Percentiles rank a stretch among this genome's conserved stretches.
phyloP scores from a whole-genome alignment of 2,888 invertebrate genomes.

The Drosophila siamana region DNA sequence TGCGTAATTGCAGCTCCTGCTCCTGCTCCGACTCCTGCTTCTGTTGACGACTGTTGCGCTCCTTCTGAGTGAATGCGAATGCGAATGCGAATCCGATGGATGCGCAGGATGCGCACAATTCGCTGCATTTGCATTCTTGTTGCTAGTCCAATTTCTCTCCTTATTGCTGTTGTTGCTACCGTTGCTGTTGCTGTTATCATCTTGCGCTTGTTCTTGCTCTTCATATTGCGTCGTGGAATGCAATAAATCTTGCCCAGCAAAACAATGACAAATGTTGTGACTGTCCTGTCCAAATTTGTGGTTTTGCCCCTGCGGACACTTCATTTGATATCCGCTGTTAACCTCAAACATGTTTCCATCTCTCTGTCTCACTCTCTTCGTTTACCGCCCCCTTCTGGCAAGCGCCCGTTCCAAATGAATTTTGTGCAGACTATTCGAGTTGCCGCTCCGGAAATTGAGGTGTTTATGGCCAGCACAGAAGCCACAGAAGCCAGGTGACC shows the following conservation, averaged over 20 bases:
- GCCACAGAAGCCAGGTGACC: constrained; percentile 8
- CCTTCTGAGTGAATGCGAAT: constrained; percentile 28
- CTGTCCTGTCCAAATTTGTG: constrained; percentile 57
- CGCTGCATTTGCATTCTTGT: constrained; percentile 59
- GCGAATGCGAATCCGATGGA: constrained; percentile 39
- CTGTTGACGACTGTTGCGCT: constrained; percentile 52
- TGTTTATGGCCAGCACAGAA: constrained; percentile 33
- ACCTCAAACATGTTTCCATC: constrained; percentile 15
- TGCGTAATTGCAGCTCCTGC: constrained; percentile 78
- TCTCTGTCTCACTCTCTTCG: neutral
- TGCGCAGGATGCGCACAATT: constrained; percentile 70
- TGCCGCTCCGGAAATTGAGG: constrained; percentile 34
- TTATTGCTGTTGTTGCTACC: constrained; percentile 32
- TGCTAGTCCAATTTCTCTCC: constrained; percentile 13
- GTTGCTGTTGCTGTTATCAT: constrained; percentile 5
- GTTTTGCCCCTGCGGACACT: constrained; percentile 70
- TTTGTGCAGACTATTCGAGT: constrained; percentile 26
- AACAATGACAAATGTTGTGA: constrained; percentile 75
- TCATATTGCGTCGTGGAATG: constrained; percentile 48
- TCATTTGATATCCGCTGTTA: constrained; percentile 67
- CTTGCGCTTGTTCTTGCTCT: neutral
- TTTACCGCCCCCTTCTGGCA: constrained; percentile 39
- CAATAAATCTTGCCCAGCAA: constrained; percentile 78
- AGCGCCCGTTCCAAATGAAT: constrained; percentile 54
- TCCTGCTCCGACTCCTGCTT: constrained; percentile 30